A percentile compares a stretch with the other conserved stretches of the same genome.
phyloP scores from a whole-genome alignment of 1,140 invertebrate species.

The Pogonomyrmex californicus region DNA sequence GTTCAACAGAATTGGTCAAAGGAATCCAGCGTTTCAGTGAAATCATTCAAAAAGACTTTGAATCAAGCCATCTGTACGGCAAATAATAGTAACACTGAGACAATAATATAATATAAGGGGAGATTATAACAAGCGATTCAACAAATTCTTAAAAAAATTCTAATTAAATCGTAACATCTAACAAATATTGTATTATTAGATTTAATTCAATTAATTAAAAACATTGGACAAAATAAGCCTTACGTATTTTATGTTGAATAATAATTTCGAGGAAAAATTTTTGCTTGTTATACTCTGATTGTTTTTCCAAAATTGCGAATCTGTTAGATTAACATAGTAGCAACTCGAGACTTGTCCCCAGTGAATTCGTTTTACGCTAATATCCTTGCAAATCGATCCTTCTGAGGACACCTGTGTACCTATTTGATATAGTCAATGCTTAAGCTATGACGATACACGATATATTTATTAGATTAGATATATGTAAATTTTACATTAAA shows the following conservation, averaged over 20 bases:
- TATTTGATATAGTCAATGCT: background rate
- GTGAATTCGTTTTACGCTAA: slow-evolving; percentile 28
- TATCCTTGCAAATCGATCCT: slow-evolving; percentile 1
- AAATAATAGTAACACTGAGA: background rate
- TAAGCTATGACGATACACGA: background rate
- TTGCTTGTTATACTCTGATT: background rate
- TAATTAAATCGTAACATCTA: background rate
- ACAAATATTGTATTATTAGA: background rate
- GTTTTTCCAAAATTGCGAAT: slow-evolving; percentile 4
- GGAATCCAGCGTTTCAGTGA: background rate
- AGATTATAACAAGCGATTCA: background rate
- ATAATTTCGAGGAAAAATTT: background rate
- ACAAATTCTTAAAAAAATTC: background rate
- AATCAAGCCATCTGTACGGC: background rate
- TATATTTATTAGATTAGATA: background rate
- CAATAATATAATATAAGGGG: background rate
- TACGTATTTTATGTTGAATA: background rate
- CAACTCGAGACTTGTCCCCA: background rate
- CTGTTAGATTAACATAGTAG: background rate
- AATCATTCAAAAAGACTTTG: background rate
- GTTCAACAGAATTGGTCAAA: background rate
- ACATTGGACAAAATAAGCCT: background rate
- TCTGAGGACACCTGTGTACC: slow-evolving; percentile 22
- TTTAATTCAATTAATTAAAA: background rate
- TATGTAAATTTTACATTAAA: background rate